These are phyloP conservation scores for Sarcophaga variegata DNA, from an alignment of 2,888 invertebrate genomes.

Conservation along the genomic window DNA sequence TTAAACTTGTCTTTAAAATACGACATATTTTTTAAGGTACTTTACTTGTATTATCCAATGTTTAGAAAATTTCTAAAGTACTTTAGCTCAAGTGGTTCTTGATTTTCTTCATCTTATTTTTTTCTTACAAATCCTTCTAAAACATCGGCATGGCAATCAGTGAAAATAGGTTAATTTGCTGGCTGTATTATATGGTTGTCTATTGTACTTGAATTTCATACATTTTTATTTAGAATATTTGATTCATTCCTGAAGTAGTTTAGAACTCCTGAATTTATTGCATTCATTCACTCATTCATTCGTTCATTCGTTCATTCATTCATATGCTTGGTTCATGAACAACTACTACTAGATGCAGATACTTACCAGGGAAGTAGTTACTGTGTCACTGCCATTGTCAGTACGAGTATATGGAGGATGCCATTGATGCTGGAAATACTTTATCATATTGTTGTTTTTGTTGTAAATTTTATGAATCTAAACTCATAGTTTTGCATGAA, in stretches of 20 bases:
- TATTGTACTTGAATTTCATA: background rate
- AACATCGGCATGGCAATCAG: background rate
- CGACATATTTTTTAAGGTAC: too few relatives aligned
- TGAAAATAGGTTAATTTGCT: background rate
- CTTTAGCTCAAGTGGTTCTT: background rate
- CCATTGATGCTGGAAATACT: too few relatives aligned
- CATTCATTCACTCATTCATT: background rate
- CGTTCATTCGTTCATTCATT: background rate
- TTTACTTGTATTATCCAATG: too few relatives aligned
- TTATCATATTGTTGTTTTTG: background rate
- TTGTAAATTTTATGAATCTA: constrained; percentile 31
- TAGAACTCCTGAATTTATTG: background rate
- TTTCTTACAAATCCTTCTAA: background rate
- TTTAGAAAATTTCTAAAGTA: background rate
- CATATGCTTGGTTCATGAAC: background rate
- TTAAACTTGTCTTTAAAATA: too few relatives aligned
- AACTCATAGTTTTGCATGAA: constrained; percentile 35
- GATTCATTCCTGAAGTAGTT: background rate
- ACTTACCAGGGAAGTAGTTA: background rate
- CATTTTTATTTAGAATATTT: background rate
- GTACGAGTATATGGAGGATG: background rate
- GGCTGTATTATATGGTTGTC: background rate
- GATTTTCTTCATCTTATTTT: background rate
- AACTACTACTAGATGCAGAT: background rate
- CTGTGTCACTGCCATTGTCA: constrained; percentile 4